phyloP scores from a whole-genome alignment of 2,888 invertebrate species.

The Xestia c-nigrum region DNA sequence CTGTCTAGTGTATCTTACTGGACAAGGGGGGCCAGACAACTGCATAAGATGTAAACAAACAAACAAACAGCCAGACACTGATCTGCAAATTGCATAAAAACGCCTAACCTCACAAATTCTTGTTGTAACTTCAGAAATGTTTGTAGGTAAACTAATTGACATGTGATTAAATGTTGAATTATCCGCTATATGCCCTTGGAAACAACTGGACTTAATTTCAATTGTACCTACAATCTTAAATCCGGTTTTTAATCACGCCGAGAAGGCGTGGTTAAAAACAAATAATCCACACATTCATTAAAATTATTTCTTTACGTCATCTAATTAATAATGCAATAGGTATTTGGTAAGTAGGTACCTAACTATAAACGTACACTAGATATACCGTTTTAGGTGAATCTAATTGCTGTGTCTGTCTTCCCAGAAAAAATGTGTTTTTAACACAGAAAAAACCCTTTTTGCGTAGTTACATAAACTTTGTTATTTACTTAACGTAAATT shows the following conservation, averaged over 20 bases:
- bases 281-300: conserved; percentile 6
- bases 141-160: background rate
- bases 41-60: no score
- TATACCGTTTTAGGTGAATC: background rate
- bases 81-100: background rate
- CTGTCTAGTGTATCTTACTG: background rate
- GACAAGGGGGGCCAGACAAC: background rate
- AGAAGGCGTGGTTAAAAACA: conserved; percentile 5
- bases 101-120: no score
- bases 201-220: background rate
- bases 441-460: conserved; percentile 6
- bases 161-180: background rate
- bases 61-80: background rate
- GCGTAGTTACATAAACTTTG: background rate
- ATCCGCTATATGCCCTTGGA: conserved; percentile 11
- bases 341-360: background rate
- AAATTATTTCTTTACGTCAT: background rate
- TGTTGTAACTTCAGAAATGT: background rate
- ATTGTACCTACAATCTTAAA: conserved; percentile 3
- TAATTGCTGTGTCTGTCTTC: conserved; percentile 1
- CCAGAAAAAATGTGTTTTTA: conserved; percentile 12
- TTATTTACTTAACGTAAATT: conserved; percentile 6
- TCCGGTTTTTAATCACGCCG: conserved; percentile 11
- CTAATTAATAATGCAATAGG: background rate
- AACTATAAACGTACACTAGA: background rate